Percentiles rank a stretch among this genome's conserved stretches.
Evolutionary conservation across 2,797 vertebrate species (phyloP).

Genomic region (Parauchenoglanis punctatus): DNA sequence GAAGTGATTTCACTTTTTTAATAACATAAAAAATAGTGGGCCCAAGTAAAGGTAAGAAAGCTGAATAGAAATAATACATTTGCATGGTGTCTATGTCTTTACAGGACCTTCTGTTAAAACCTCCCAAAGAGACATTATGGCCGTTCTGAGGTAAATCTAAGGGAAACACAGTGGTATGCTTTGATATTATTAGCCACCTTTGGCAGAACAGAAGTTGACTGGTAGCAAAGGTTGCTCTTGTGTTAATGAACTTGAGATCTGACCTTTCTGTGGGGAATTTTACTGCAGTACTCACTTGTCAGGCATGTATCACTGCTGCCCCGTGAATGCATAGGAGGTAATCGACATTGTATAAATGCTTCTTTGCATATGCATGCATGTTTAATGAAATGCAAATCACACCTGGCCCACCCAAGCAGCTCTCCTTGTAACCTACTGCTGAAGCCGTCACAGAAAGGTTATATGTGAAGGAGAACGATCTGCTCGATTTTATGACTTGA

Average conservation of each 20-base stretch:
- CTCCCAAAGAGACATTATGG: neutral
- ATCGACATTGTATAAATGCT: constrained; percentile 80
- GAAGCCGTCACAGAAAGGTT: constrained; percentile 76
- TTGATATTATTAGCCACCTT: constrained; percentile 18
- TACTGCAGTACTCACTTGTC: constrained; percentile 76
- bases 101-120: neutral
- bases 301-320: constrained; percentile 78
- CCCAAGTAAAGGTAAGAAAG: neutral
- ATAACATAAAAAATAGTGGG: neutral
- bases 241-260: constrained; percentile 68
- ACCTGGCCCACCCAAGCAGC: constrained; percentile 65
- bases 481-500: neutral
- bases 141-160: neutral
- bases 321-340: constrained; percentile 79
- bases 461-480: constrained; percentile 63
- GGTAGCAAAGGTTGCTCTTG: constrained; percentile 48
- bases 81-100: too few species aligned
- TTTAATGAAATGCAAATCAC: constrained; percentile 81
- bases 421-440: constrained; percentile 74
- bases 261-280: constrained; percentile 76
- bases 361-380: constrained; percentile 80
- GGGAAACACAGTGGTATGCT: neutral
- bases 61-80: neutral
- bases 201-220: constrained; percentile 36
- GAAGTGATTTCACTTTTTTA: neutral